Evolutionary conservation across 2,888 invertebrate species (phyloP).

Genomic region (Leucophenga maculata): DNA sequence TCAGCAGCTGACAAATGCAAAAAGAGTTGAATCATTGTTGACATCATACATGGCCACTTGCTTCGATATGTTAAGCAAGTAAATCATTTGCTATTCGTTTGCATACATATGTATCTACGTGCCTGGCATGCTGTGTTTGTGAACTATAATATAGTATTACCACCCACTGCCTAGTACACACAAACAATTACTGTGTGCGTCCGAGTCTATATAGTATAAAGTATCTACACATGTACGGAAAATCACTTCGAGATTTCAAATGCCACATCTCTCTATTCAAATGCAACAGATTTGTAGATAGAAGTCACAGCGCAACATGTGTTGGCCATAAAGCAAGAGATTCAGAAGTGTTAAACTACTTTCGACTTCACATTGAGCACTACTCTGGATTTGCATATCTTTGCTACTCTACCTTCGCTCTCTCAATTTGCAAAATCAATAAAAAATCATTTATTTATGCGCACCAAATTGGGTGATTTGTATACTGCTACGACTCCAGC

Average conservation of each 20-base stretch:
- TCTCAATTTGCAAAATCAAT: conserved; percentile 17
- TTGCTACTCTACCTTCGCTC: background rate
- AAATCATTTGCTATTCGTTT: too few species aligned
- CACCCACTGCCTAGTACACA: background rate
- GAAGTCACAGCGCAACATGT: background rate
- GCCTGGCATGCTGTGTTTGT: background rate
- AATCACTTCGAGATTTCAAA: too few species aligned
- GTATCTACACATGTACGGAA: too few species aligned
- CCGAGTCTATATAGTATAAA: background rate
- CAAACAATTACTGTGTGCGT: too few species aligned
- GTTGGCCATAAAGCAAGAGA: background rate
- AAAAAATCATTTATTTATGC: conserved; percentile 13
- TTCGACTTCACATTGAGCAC: too few species aligned
- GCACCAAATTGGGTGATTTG: conserved; percentile 16
- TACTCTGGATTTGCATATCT: background rate
- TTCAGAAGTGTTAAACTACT: too few species aligned
- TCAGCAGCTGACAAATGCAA: background rate
- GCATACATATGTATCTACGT: background rate
- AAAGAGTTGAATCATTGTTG: background rate
- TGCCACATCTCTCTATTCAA: background rate
- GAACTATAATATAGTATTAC: background rate
- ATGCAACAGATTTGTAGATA: conserved; percentile 17
- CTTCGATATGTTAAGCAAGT: background rate
- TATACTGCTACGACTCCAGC: background rate
- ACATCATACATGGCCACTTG: background rate